Conservation (phyloP, 2,797 vertebrate species). For the Labeo calbasu region DNA sequence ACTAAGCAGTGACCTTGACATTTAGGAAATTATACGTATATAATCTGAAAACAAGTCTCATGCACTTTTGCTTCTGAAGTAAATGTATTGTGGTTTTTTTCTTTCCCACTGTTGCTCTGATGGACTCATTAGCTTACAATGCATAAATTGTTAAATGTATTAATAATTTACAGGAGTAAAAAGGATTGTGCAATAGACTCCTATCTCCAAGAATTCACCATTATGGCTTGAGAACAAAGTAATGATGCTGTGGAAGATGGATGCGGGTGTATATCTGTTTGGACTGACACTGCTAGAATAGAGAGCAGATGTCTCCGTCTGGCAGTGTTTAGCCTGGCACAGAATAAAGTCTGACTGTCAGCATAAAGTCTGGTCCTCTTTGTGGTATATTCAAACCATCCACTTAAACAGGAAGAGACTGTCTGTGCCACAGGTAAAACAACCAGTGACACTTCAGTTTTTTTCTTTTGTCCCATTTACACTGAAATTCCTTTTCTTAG, state of each 20-base stretch:
- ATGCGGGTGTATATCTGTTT: constrained; percentile 4
- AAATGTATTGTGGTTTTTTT: background rate
- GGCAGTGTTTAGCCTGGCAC: constrained; percentile 16
- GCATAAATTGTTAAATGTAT: background rate
- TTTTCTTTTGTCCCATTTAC: too few species aligned
- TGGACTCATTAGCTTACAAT: background rate
- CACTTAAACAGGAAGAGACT: constrained; percentile 8
- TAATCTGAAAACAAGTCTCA: background rate
- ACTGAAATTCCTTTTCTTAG: background rate
- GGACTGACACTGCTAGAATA: constrained; percentile 17
- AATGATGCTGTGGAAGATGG: constrained; percentile 23
- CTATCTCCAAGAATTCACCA: background rate
- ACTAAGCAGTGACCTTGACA: too few species aligned
- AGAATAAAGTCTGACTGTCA: constrained; percentile 19
- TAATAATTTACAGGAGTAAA: constrained; percentile 1
- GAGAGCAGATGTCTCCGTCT: constrained; percentile 28
- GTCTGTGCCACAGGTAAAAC: background rate
- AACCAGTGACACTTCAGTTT: background rate
- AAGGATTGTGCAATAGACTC: background rate
- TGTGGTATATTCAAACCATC: background rate
- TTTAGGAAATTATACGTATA: background rate
- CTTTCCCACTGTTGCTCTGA: background rate
- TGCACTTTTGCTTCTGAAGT: background rate
- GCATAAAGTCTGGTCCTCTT: constrained; percentile 11
- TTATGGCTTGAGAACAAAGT: constrained; percentile 8